Evolutionary conservation across 1,140 invertebrate species (phyloP).

Genomic region (Platyura marginata): DNA sequence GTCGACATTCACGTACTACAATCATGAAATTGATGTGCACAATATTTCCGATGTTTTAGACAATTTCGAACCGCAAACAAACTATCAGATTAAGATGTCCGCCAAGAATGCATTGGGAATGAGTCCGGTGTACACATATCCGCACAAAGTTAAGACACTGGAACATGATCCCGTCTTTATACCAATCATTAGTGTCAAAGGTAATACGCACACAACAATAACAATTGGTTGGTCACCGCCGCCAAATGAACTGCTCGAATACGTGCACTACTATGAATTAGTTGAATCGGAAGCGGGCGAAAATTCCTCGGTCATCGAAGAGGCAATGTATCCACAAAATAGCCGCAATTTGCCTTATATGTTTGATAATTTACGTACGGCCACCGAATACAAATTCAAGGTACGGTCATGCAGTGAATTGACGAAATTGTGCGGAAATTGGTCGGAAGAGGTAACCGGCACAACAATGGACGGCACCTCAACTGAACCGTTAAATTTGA

Average conservation of each 20-base stretch:
- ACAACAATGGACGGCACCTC: conserved; percentile 58
- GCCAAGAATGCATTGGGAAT: conserved; percentile 33
- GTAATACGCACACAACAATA: conserved; percentile 54
- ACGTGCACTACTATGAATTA: conserved; percentile 59
- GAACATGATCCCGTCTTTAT: conserved; percentile 54
- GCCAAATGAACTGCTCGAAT: conserved; percentile 39
- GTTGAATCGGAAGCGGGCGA: conserved; percentile 38
- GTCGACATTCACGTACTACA: conserved; percentile 25
- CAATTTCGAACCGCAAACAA: conserved; percentile 35
- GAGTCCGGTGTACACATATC: conserved; percentile 27
- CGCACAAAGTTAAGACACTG: conserved; percentile 35
- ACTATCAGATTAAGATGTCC: conserved; percentile 34
- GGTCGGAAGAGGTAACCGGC: conserved; percentile 52
- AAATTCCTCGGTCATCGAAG: conserved; percentile 28
- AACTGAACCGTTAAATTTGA: conserved; percentile 9
- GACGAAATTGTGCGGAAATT: conserved; percentile 50
- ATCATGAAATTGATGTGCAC: conserved; percentile 30
- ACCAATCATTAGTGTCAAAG: conserved; percentile 56
- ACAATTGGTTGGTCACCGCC: conserved; percentile 58
- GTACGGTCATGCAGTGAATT: conserved; percentile 57
- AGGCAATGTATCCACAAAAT: conserved; percentile 41
- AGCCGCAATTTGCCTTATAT: conserved; percentile 45
- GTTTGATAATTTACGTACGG: conserved; percentile 43
- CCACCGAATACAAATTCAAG: conserved; percentile 58
- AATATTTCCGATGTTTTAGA: conserved; percentile 42